These are phyloP conservation scores for Zele albiditarsus DNA, from an alignment of 2,888 invertebrate genomes.

Conservation along the genomic window DNA sequence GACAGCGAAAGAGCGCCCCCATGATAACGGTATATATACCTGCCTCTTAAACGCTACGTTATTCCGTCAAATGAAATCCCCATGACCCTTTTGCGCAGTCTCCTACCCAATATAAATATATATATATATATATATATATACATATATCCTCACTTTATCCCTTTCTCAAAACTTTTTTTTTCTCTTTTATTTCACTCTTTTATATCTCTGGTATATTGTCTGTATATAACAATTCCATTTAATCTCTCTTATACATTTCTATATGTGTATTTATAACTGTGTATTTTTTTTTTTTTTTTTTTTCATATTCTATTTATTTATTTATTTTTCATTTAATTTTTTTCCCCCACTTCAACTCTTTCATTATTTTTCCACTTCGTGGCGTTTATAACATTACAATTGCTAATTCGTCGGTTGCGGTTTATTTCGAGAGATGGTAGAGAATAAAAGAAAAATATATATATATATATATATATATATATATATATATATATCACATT, in stretches of 20 bases:
- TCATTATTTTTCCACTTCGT: slow-evolving; percentile 51
- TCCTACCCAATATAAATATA: slow-evolving; percentile 50
- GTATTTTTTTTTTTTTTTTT: neutral
- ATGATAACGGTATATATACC: slow-evolving; percentile 66
- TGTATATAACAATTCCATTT: neutral
- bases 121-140: slow-evolving; percentile 56
- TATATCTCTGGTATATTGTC: neutral
- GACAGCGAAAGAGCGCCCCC: slow-evolving; percentile 37
- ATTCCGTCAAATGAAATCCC: slow-evolving; percentile 71
- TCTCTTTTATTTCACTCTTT: slow-evolving; percentile 21
- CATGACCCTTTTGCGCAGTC: slow-evolving; percentile 63
- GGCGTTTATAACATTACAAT: slow-evolving; percentile 70
- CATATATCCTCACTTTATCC: slow-evolving; percentile 22
- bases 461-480: too few relatives aligned
- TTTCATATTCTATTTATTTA: neutral
- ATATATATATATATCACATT: too few relatives aligned
- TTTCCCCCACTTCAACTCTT: slow-evolving; percentile 36
- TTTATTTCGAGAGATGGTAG: slow-evolving; percentile 56
- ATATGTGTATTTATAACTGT: neutral
- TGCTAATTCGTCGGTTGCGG: slow-evolving; percentile 69
- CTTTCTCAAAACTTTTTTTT: slow-evolving; percentile 16
- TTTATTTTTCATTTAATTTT: slow-evolving; percentile 23
- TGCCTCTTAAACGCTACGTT: slow-evolving; percentile 70
- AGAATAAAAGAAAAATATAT: slow-evolving; percentile 61
- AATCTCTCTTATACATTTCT: neutral